phyloP scores from a whole-genome alignment of 2,888 invertebrate species.

The Teleogryllus oceanicus region DNA sequence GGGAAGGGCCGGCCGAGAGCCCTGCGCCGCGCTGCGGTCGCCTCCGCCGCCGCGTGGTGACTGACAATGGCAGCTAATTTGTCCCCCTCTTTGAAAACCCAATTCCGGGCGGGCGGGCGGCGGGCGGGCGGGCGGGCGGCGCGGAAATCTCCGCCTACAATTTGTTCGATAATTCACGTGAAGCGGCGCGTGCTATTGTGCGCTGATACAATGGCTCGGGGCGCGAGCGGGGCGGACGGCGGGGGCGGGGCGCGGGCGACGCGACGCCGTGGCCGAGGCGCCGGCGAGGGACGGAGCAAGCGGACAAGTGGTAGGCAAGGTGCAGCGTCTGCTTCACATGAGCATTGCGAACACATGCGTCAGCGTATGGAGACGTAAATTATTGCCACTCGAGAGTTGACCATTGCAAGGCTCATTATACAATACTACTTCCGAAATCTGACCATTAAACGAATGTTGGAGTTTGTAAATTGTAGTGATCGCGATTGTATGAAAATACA shows the following conservation, averaged over 20 bases:
- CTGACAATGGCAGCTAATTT: conserved; percentile 18
- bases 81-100: conserved; percentile 18
- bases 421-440: no score
- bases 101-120: background rate
- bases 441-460: no score
- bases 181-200: conserved; percentile 1
- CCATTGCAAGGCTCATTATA: no score
- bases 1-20: background rate
- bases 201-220: conserved; percentile 5
- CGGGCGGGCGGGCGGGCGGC: background rate
- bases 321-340: no score
- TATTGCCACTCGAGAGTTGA: no score
- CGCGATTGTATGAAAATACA: no score
- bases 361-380: no score
- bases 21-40: background rate
- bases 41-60: background rate
- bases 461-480: no score
- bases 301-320: no score
- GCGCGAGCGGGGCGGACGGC: background rate
- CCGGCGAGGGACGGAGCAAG: background rate
- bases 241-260: background rate
- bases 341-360: no score
- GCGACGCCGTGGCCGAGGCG: background rate
- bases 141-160: conserved; percentile 9
- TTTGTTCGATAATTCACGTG: conserved; percentile 9